Conservation (phyloP, 2,113 vertebrate genomes). For the Eretmochelys imbricata region DNA sequence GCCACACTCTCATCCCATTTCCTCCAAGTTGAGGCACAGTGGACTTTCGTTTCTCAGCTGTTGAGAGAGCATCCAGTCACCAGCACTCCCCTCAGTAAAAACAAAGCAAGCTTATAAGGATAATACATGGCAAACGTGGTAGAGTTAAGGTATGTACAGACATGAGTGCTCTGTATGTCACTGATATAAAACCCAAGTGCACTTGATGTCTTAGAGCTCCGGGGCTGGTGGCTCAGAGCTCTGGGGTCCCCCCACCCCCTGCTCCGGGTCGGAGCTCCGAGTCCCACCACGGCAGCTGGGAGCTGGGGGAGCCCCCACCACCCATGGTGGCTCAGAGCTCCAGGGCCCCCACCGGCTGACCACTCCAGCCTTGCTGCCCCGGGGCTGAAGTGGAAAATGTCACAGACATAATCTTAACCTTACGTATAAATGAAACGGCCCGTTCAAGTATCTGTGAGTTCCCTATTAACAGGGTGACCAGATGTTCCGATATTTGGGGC, state of each 20-base stretch:
- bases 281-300: no score
- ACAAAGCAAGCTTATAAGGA: background rate
- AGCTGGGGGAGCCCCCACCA: no score
- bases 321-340: no score
- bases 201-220: background rate
- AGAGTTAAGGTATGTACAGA: background rate
- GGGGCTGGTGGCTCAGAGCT: no score
- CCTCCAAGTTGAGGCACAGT: background rate
- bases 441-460: background rate
- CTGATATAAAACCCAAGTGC: background rate
- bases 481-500: no score
- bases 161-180: background rate
- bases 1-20: background rate
- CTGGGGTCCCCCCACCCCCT: no score
- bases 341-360: no score
- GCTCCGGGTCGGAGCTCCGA: no score
- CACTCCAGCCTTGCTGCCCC: no score
- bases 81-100: no score
- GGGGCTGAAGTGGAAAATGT: no score
- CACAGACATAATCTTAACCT: no score
- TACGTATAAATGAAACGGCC: background rate
- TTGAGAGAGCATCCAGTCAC: background rate
- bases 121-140: background rate
- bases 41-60: background rate
- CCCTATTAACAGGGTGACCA: background rate